Percentiles rank a stretch among this genome's conserved stretches.
phyloP scores from a whole-genome alignment of 2,113 vertebrate genomes.

The Etia nguti region DNA sequence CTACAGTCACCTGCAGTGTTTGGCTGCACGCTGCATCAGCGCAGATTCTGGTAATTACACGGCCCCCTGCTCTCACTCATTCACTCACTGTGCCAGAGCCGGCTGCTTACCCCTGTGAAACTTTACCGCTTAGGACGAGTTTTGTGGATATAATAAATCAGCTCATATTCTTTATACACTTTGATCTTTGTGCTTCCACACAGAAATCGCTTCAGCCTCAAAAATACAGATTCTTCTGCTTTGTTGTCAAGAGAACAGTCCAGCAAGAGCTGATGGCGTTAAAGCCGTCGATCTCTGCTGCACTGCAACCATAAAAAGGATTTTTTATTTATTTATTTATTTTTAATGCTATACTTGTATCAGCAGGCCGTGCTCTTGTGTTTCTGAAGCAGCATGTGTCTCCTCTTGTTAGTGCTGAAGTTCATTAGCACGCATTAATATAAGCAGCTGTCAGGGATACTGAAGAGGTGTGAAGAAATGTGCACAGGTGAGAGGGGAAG shows the following conservation, averaged over 20 bases:
- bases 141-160: background rate
- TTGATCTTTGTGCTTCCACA: background rate
- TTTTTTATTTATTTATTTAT: background rate
- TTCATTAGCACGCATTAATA: background rate
- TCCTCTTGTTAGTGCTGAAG: background rate
- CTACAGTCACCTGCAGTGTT: background rate
- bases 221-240: background rate
- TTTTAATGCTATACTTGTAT: background rate
- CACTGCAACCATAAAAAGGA: background rate
- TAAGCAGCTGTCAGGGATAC: background rate
- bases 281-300: background rate
- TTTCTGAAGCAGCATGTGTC: background rate
- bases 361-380: background rate
- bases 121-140: background rate
- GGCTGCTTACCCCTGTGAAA: background rate
- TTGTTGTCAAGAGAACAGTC: slow-evolving; percentile 18
- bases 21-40: background rate
- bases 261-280: background rate
- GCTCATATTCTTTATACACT: background rate
- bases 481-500: background rate
- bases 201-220: background rate
- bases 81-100: background rate
- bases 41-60: background rate
- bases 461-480: background rate
- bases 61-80: background rate